These are phyloP conservation scores for Morinoia aosen DNA, from an alignment of 2,888 invertebrate genomes.

Conservation along the genomic window DNA sequence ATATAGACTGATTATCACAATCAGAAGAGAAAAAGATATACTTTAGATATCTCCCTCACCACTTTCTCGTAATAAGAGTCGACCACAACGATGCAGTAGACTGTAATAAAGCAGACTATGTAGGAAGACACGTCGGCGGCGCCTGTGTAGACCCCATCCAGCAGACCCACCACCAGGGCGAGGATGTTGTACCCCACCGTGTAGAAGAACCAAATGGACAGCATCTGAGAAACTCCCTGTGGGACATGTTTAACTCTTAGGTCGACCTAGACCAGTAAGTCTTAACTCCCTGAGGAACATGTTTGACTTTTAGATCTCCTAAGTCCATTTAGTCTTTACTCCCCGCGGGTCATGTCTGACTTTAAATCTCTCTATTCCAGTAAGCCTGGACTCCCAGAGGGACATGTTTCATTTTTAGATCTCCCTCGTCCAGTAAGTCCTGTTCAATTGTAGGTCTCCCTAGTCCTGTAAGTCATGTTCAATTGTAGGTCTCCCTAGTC, in stretches of 20 bases:
- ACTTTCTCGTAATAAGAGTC: constrained; percentile 67
- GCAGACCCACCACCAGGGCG: constrained; percentile 62
- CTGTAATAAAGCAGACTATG: constrained; percentile 63
- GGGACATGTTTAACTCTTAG: not conserved
- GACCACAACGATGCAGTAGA: constrained; percentile 65
- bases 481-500: too few species aligned
- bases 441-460: too few species aligned
- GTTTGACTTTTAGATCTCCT: not conserved
- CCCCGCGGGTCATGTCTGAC: too few species aligned
- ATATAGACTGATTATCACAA: too few species aligned
- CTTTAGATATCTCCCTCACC: not conserved
- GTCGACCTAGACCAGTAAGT: not conserved
- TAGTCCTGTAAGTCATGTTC: too few species aligned
- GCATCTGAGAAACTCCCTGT: constrained; percentile 64
- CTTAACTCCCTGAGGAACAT: not conserved
- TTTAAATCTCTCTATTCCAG: too few species aligned
- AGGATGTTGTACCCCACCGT: constrained; percentile 66
- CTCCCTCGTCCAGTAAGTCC: too few species aligned
- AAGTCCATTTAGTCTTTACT: not conserved
- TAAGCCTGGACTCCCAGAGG: too few species aligned
- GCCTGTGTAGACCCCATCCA: constrained; percentile 65
- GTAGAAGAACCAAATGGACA: constrained; percentile 67
- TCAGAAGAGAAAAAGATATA: too few species aligned
- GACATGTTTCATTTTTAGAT: too few species aligned
- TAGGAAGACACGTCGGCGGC: constrained; percentile 65